Evolutionary conservation across 2,888 invertebrate genomes (phyloP).

Genomic region (Leistus spinibarbis): DNA sequence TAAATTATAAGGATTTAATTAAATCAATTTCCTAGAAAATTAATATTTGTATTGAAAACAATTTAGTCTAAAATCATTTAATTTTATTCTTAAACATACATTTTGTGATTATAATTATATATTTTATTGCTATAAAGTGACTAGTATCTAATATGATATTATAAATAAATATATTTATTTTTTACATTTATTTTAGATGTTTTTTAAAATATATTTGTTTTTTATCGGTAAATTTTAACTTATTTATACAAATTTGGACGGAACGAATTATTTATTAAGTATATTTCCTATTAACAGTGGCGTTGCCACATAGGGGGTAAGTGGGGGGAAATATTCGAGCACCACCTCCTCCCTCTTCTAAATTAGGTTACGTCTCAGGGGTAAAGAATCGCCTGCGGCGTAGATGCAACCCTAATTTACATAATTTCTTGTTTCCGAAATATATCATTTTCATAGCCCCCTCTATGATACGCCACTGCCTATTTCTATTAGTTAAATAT

Average conservation of each 20-base stretch:
- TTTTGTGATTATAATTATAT: not conserved
- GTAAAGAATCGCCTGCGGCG: too few species aligned
- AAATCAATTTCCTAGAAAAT: too few species aligned
- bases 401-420: too few species aligned
- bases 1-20: not conserved
- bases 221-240: not conserved
- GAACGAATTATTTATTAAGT: not conserved
- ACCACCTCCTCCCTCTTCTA: too few species aligned
- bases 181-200: not conserved
- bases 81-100: not conserved
- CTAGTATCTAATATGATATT: slow-evolving; percentile 5
- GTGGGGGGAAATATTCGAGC: too few species aligned
- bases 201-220: not conserved
- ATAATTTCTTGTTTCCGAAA: too few species aligned
- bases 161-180: slow-evolving; percentile 6
- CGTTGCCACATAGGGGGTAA: too few species aligned
- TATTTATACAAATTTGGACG: not conserved
- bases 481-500: too few species aligned
- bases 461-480: too few species aligned
- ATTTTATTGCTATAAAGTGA: not conserved
- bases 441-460: too few species aligned
- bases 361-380: too few species aligned
- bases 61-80: not conserved
- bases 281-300: not conserved
- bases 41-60: not conserved